Evolutionary conservation across 2,888 invertebrate genomes (phyloP).

Genomic region (Liodrosophila aerea): DNA sequence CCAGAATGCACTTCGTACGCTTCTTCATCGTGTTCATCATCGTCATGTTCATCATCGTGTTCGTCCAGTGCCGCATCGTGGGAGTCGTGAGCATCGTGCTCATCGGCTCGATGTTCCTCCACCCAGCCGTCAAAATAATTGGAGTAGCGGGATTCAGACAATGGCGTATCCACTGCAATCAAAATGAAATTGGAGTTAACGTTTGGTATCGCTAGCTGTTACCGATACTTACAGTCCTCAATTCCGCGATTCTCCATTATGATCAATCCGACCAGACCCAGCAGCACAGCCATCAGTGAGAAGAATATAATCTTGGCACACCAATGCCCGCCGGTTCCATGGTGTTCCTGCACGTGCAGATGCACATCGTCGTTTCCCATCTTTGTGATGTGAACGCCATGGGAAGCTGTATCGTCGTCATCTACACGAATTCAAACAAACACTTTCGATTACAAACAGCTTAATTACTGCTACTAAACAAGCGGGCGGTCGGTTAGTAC

Average conservation of each 20-base stretch:
- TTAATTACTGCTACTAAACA: conserved; percentile 35
- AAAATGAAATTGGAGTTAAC: conserved; percentile 13
- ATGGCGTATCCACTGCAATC: conserved; percentile 84
- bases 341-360: conserved; percentile 90
- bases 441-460: conserved; percentile 34
- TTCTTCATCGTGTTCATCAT: conserved; percentile 56
- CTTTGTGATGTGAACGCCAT: conserved; percentile 82
- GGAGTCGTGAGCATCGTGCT: conserved; percentile 78
- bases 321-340: conserved; percentile 91
- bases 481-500: conserved; percentile 22
- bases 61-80: conserved; percentile 75
- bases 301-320: conserved; percentile 93
- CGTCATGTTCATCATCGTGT: conserved; percentile 81
- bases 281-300: conserved; percentile 87
- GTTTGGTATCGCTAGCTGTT: not conserved
- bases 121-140: conserved; percentile 91
- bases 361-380: conserved; percentile 87
- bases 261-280: conserved; percentile 89
- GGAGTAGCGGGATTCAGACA: conserved; percentile 88
- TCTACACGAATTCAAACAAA: conserved; percentile 40
- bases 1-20: conserved; percentile 58
- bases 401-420: conserved; percentile 81
- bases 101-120: conserved; percentile 82
- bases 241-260: conserved; percentile 91
- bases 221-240: conserved; percentile 87